phyloP scores from a whole-genome alignment of 2,113 vertebrate genomes.

The Asarcornis scutulata region DNA sequence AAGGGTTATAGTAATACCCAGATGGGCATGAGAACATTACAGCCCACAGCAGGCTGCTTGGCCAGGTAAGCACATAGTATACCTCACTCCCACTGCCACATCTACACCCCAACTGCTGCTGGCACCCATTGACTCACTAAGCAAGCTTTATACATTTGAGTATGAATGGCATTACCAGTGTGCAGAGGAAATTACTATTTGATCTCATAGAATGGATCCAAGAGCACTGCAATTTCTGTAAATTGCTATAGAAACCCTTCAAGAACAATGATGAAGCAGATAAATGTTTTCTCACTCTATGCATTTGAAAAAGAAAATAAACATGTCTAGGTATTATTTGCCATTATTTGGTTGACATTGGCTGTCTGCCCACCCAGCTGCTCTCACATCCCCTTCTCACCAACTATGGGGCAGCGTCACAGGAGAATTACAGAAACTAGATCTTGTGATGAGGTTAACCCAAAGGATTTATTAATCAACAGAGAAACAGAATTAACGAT shows the following conservation, averaged over 20 bases:
- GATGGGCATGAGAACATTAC: not conserved
- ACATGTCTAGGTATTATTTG: not conserved
- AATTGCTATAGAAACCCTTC: not conserved
- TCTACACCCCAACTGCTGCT: fast-evolving
- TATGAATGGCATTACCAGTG: not conserved
- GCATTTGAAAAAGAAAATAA: not conserved
- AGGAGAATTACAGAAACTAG: too few species aligned
- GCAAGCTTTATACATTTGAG: not conserved
- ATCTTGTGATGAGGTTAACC: too few species aligned
- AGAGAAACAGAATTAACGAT: too few species aligned
- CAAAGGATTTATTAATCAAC: too few species aligned
- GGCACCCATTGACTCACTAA: not conserved
- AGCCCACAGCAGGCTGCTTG: fast-evolving
- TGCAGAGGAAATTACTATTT: not conserved
- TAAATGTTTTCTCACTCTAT: not conserved
- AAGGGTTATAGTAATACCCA: not conserved
- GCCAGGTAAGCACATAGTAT: fast-evolving
- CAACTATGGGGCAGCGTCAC: too few species aligned
- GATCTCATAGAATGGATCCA: not conserved
- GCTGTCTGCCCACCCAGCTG: not conserved
- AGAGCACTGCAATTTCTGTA: not conserved
- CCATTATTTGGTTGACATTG: not conserved
- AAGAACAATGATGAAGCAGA: not conserved
- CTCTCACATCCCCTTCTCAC: not conserved
- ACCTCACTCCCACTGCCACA: not conserved